Evolutionary conservation across 1,140 invertebrate species (phyloP).

Genomic region (Schlechtendalia chinensis): DNA sequence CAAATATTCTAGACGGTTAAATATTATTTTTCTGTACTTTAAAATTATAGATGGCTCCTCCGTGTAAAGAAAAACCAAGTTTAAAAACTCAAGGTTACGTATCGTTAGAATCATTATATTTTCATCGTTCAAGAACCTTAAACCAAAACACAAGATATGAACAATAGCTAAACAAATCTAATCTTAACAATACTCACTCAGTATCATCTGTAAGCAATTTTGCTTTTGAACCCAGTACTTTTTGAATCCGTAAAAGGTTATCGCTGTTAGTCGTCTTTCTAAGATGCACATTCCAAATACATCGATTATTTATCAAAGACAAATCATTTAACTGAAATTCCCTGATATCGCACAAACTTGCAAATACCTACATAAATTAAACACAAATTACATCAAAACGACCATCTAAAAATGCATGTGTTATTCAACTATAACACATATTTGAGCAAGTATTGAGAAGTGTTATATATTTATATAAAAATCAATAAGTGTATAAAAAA

Average conservation of each 20-base stretch:
- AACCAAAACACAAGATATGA: background rate
- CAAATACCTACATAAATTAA: constrained; percentile 12
- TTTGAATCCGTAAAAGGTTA: background rate
- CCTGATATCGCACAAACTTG: constrained; percentile 4
- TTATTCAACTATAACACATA: background rate
- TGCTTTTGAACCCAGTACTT: constrained; percentile 16
- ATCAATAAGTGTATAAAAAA: background rate
- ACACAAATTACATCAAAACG: background rate
- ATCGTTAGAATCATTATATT: constrained; percentile 17
- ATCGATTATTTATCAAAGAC: constrained; percentile 13
- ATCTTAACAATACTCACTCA: background rate
- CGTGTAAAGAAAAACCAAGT: background rate
- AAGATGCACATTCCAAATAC: constrained; percentile 40
- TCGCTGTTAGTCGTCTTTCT: background rate
- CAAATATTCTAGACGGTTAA: constrained; percentile 1
- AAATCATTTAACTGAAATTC: constrained; percentile 22
- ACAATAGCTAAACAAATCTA: background rate
- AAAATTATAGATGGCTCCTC: background rate
- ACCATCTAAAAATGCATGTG: background rate
- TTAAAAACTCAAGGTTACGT: constrained; percentile 35
- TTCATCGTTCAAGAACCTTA: constrained; percentile 7
- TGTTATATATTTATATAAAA: too few relatives aligned
- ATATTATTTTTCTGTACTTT: constrained; percentile 39
- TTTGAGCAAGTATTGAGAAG: too few relatives aligned
- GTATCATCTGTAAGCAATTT: constrained; percentile 4